A percentile compares a stretch with the other conserved stretches of the same genome.
Conservation (phyloP, 30 jellyfish, hydroid and myxozoan species). For the Turritopsis rubra region DNA sequence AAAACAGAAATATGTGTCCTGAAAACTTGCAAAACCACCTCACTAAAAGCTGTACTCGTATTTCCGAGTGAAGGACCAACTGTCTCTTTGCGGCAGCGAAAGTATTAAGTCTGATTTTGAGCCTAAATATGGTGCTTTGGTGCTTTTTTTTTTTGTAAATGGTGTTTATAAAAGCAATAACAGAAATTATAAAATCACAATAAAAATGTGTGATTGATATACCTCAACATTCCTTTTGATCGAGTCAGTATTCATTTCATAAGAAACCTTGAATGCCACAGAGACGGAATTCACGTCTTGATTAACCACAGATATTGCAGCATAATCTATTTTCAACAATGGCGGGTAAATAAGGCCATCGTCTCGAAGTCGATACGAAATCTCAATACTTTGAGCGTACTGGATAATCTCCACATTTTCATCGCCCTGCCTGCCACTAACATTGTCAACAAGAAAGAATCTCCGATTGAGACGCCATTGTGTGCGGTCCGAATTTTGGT, state of each 20-base stretch:
- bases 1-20: too few relatives aligned
- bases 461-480: constrained; percentile 67
- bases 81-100: too few relatives aligned
- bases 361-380: constrained; percentile 43
- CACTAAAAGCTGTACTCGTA: too few relatives aligned
- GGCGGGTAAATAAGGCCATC: constrained; percentile 96
- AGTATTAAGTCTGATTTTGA: too few relatives aligned
- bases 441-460: constrained; percentile 70
- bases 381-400: constrained; percentile 59
- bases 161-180: too few relatives aligned
- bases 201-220: not conserved
- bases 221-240: constrained; percentile 72
- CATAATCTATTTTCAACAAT: constrained; percentile 58
- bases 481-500: constrained; percentile 35
- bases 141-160: too few relatives aligned
- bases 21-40: too few relatives aligned
- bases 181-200: constrained; percentile 1
- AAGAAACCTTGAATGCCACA: constrained; percentile 43
- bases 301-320: constrained; percentile 22
- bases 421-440: constrained; percentile 37
- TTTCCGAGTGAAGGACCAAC: too few relatives aligned
- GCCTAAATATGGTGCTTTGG: too few relatives aligned
- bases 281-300: constrained; percentile 29
- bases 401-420: constrained; percentile 32
- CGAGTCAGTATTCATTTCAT: constrained; percentile 63